These are phyloP conservation scores for Drosophila rubida DNA, from an alignment of 2,888 invertebrate species.

Conservation along the genomic window DNA sequence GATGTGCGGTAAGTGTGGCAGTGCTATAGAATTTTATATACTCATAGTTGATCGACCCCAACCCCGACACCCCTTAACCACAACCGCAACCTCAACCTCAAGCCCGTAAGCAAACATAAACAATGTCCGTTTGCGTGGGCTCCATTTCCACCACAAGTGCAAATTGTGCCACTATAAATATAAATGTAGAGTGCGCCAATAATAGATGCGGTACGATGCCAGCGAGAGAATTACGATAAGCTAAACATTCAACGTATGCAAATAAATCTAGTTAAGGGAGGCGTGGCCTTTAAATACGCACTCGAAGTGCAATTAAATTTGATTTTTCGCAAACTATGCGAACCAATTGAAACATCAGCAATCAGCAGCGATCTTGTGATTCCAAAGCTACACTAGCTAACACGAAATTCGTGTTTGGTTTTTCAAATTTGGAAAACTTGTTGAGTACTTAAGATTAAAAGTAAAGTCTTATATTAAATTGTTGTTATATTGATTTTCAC, in stretches of 20 bases:
- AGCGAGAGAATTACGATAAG: conserved; percentile 29
- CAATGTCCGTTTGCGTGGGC: conserved; percentile 53
- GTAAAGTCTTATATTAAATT: too few relatives aligned
- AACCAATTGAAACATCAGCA: conserved; percentile 19
- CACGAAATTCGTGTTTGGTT: background rate
- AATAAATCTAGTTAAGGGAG: conserved; percentile 23
- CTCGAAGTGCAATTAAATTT: conserved; percentile 36
- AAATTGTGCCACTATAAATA: conserved; percentile 53
- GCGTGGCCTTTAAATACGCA: conserved; percentile 28
- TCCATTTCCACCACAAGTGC: conserved; percentile 24
- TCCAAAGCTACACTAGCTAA: background rate
- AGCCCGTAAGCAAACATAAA: conserved; percentile 25
- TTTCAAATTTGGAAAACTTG: too few relatives aligned
- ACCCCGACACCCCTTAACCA: background rate
- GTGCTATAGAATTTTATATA: conserved; percentile 1
- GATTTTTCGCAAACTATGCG: conserved; percentile 14
- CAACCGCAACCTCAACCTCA: background rate
- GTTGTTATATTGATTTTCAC: too few relatives aligned
- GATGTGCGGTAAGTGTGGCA: conserved; percentile 83
- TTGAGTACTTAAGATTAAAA: too few relatives aligned
- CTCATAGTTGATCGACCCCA: conserved; percentile 30
- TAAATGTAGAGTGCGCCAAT: conserved; percentile 62
- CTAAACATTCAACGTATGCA: conserved; percentile 45
- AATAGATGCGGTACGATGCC: conserved; percentile 47
- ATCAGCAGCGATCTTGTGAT: conserved; percentile 4